Base-by-base conservation (phyloP, 2,113 vertebrate species). In the Cyprinodon tularosa region DNA sequence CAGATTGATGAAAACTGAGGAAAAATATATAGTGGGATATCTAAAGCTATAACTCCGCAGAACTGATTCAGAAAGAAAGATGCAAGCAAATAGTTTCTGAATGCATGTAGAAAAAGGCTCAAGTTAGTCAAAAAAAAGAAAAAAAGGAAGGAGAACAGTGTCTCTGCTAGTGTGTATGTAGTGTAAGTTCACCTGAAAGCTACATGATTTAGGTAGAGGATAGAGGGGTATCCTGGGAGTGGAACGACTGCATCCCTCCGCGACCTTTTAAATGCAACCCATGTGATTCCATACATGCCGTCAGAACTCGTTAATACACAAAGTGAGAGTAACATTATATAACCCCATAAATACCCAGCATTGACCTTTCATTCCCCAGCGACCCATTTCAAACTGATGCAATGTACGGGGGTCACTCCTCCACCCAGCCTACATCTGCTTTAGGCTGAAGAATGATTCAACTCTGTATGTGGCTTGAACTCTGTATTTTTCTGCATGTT, bases 1-100 rank as follows among this genome's bases (percentile, higher is more conserved):
- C 57, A 77, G 29, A 77, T 59, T 42, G 48, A 15, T 70, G 85
- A 90, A 67, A 81, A 65, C 45, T 85, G 79, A 66, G 81, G 85
- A 84, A 86, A 53, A 80, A 74, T 76, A 82, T 60, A 40, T 87
- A 68, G 66, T 75, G 81, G 64, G 76, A 89, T 77, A 76, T 47
- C 20, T 44, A 62, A 66, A 67, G 75, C 62, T 39, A 12, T 13
- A 42, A 36, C 22, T 50, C 44, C 7, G 64, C 12, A 40, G 12
- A 47, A 77, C 62, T 50, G 69, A 73, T 17, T 76, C n/a, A 63
- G 64, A 22, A 12, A 1, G 57, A 44, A 69, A 0, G 65, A 78
- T 48, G 45, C 53, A 68, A 73, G 44, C 20, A 11, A 29, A 45
- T 36, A 39, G 10, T 12, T 65, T 57, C 7, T 29, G 63, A 36